Conservation (phyloP, 2,113 vertebrate genomes). For the Apteryx owenii region DNA sequence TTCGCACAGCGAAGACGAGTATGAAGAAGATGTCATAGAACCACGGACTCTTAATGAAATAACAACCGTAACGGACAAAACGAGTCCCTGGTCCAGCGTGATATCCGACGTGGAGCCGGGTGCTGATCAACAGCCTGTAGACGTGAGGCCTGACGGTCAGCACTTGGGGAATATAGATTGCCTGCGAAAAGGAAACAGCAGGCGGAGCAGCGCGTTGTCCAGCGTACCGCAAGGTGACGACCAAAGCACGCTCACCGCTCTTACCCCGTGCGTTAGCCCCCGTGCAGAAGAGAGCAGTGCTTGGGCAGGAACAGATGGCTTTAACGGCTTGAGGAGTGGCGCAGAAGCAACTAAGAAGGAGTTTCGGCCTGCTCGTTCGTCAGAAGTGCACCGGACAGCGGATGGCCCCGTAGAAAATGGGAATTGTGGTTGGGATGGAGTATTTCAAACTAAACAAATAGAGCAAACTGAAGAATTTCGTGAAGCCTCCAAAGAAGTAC, state of each 20-base stretch:
- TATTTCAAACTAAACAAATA: rapidly evolving
- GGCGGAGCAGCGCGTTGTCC: not conserved
- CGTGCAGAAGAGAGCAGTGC: rapidly evolving
- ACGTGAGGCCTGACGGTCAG: not conserved
- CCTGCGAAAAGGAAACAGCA: not conserved
- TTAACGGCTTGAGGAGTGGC: not conserved
- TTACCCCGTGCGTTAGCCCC: not conserved
- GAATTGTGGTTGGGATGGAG: not conserved
- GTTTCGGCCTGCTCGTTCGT: not conserved
- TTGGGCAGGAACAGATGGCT: not conserved
- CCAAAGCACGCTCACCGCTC: not conserved
- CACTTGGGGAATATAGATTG: not conserved
- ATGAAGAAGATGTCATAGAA: conserved; percentile 89
- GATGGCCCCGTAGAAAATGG: not conserved
- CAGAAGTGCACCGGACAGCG: not conserved
- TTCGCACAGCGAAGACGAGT: conserved; percentile 82
- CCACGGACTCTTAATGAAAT: conserved; percentile 90
- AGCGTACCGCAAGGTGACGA: not conserved
- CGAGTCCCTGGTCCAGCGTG: conserved; percentile 93
- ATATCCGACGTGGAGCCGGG: conserved; percentile 81
- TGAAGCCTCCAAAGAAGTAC: not conserved
- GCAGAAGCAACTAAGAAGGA: rapidly evolving
- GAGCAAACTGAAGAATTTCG: not conserved
- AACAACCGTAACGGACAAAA: conserved; percentile 87
- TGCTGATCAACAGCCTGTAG: conserved; percentile 48